These are phyloP conservation scores for Athalia cordata DNA, from an alignment of 2,888 invertebrate genomes.

Conservation along the genomic window DNA sequence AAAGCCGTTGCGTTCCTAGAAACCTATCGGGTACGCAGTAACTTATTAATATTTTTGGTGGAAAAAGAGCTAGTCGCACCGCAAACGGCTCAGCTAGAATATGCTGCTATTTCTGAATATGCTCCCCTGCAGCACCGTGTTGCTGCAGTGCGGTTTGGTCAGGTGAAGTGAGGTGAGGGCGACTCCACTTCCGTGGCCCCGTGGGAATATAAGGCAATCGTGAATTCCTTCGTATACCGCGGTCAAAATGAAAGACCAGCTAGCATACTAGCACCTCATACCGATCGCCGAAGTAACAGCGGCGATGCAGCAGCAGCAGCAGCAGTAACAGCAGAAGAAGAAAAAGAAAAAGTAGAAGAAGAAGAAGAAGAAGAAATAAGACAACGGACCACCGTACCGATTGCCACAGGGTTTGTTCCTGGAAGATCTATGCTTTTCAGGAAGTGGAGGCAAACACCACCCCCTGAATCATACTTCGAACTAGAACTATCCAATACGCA, in stretches of 20 bases:
- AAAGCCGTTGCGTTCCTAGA: conserved; percentile 56
- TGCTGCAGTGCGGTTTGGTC: conserved; percentile 46
- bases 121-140: not conserved
- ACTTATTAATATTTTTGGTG: conserved; percentile 69
- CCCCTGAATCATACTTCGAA: conserved; percentile 11
- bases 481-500: not conserved
- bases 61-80: conserved; percentile 23
- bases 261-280: not conserved
- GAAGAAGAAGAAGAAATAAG: too few relatives aligned
- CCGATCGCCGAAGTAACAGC: not conserved
- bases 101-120: not conserved
- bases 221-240: conserved; percentile 34
- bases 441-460: conserved; percentile 1
- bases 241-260: conserved; percentile 14
- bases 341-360: too few relatives aligned
- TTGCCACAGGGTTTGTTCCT: conserved; percentile 41
- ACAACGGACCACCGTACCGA: conserved; percentile 15
- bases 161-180: conserved; percentile 30
- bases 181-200: conserved; percentile 40
- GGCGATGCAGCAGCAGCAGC: too few relatives aligned
- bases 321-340: too few relatives aligned
- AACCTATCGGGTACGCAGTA: conserved; percentile 69
- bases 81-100: conserved; percentile 18
- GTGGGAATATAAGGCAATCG: conserved; percentile 36
- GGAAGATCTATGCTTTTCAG: conserved; percentile 34